Evolutionary conservation across 1,140 invertebrate genomes (phyloP).

Genomic region (Drosophila subobscura): DNA sequence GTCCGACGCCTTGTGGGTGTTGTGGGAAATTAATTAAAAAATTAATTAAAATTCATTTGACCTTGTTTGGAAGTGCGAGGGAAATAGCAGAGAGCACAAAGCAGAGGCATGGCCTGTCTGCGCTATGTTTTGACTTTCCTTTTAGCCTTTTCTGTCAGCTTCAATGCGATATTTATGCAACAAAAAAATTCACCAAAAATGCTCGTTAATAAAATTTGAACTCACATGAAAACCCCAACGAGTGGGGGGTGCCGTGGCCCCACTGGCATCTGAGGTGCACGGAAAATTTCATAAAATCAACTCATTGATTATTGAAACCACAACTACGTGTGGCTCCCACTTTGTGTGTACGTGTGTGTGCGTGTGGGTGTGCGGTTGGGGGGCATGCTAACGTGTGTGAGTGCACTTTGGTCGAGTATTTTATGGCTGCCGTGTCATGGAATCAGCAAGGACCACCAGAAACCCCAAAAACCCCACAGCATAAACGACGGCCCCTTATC

Average conservation of each 20-base stretch:
- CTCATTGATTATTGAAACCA: conserved; percentile 80
- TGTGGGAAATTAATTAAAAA: conserved; percentile 71
- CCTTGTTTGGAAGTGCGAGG: conserved; percentile 37
- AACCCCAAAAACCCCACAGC: conserved; percentile 22
- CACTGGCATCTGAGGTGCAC: conserved; percentile 29
- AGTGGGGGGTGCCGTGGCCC: conserved; percentile 8
- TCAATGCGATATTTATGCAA: conserved; percentile 71
- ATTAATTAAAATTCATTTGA: conserved; percentile 82
- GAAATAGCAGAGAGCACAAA: conserved; percentile 45
- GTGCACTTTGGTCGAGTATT: conserved; percentile 71
- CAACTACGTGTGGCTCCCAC: conserved; percentile 54
- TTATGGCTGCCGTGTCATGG: conserved; percentile 61
- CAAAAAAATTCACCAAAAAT: conserved; percentile 69
- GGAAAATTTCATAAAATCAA: conserved; percentile 79
- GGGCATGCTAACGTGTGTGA: conserved; percentile 33
- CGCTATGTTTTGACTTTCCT: conserved; percentile 33
- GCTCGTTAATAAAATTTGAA: conserved; percentile 76
- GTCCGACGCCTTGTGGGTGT: conserved; percentile 34
- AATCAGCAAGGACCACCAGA: conserved; percentile 32
- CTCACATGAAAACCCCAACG: conserved; percentile 16
- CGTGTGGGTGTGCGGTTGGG: conserved; percentile 9
- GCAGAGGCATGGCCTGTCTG: conserved; percentile 9
- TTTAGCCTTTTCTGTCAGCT: conserved; percentile 34
- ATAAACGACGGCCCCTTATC: conserved; percentile 57
- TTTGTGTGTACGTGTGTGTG: conserved; percentile 5